Conservation (phyloP, 92 coral and sea anemone genomes). For the Metridium senile region DNA sequence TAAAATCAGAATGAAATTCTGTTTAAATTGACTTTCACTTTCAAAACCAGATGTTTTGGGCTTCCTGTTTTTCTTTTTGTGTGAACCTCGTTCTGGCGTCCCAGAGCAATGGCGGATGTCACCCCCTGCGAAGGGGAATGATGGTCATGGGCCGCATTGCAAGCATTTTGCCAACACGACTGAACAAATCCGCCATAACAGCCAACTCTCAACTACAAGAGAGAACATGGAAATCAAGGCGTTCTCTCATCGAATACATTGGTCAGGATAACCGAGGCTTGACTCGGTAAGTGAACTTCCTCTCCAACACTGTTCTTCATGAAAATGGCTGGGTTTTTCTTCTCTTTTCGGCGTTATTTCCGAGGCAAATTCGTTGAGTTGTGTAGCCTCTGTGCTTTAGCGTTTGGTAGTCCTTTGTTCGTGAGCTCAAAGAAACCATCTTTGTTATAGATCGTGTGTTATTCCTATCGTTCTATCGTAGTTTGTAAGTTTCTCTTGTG, state of each 20-base stretch:
- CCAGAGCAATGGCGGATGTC: conserved; percentile 87
- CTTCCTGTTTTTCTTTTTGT: background rate
- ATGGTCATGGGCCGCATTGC: conserved; percentile 99
- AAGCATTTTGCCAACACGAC: conserved; percentile 99
- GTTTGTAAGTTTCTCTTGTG: background rate
- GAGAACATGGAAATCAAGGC: conserved; percentile 85
- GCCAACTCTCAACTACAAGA: conserved; percentile 76
- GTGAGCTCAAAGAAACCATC: conserved; percentile 29
- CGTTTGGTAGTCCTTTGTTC: conserved; percentile 48
- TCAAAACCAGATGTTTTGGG: conserved; percentile 8
- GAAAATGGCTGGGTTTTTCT: conserved; percentile 37
- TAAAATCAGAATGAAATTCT: background rate
- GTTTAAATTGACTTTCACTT: background rate
- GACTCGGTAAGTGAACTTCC: conserved; percentile 86
- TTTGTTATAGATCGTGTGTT: conserved; percentile 1
- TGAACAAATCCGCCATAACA: conserved; percentile 98
- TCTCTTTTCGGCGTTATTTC: conserved; percentile 43
- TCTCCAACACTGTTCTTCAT: conserved; percentile 41
- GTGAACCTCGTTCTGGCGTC: conserved; percentile 21
- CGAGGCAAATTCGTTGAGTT: conserved; percentile 3
- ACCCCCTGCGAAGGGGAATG: conserved; percentile 99
- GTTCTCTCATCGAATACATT: conserved; percentile 51
- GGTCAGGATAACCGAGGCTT: conserved; percentile 64
- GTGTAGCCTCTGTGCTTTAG: conserved; percentile 9
- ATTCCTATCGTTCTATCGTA: background rate